Percentiles rank a stretch among this genome's conserved stretches.
These are phyloP conservation scores for Cardiocondyla obscurior DNA, from an alignment of 1,140 invertebrate genomes.

Conservation along the genomic window DNA sequence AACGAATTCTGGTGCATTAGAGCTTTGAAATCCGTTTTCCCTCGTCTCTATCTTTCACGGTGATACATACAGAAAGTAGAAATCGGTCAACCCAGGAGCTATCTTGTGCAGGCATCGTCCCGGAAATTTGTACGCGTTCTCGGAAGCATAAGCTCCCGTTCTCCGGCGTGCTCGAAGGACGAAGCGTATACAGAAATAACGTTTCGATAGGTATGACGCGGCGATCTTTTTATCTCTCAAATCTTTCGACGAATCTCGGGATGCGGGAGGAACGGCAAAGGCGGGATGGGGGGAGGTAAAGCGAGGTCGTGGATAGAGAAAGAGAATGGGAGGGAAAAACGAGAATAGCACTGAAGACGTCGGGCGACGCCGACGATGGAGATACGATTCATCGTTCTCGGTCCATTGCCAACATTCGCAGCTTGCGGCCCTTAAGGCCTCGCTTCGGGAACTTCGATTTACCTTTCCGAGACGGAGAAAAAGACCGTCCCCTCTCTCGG, in stretches of 20 bases:
- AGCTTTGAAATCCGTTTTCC: not conserved
- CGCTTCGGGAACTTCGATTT: conserved; percentile 58
- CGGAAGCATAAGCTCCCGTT: conserved; percentile 37
- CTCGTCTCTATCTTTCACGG: not conserved
- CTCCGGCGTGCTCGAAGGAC: conserved; percentile 27
- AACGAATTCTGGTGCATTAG: conserved; percentile 1
- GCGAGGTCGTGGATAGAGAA: not conserved
- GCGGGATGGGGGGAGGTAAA: not conserved
- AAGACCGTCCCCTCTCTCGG: not conserved
- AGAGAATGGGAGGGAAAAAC: not conserved
- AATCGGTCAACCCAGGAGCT: conserved; percentile 37
- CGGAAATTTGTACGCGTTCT: conserved; percentile 45
- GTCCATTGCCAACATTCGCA: conserved; percentile 30
- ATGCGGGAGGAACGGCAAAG: conserved; percentile 12
- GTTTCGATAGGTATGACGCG: conserved; percentile 66
- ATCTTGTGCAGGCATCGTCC: conserved; percentile 49
- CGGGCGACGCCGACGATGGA: conserved; percentile 13
- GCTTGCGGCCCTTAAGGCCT: conserved; percentile 53
- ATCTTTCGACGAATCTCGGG: conserved; percentile 40
- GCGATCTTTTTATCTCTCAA: conserved; percentile 67
- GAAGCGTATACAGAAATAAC: conserved; percentile 61
- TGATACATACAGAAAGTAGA: not conserved
- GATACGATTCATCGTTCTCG: conserved; percentile 66
- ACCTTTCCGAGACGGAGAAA: not conserved
- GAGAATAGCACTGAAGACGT: conserved; percentile 1